phyloP scores from a whole-genome alignment of 2,797 vertebrate species.

The Chloroceryle amazona region DNA sequence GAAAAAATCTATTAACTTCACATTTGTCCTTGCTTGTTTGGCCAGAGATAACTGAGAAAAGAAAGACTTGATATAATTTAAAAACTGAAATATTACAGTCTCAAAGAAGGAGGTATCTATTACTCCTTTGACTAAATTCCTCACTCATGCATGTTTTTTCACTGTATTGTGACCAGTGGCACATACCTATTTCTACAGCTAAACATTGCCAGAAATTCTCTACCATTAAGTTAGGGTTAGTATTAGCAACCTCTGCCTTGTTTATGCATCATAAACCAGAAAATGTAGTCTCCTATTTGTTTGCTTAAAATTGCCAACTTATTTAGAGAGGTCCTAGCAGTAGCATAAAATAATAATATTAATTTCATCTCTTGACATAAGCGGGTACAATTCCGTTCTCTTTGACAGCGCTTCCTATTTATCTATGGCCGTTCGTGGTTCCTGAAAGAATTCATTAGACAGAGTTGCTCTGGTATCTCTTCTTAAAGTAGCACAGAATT shows the following conservation, averaged over 20 bases:
- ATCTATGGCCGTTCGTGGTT: background rate
- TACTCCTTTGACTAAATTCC: background rate
- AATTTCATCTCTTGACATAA: background rate
- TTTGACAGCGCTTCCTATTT: background rate
- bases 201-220: background rate
- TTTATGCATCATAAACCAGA: background rate
- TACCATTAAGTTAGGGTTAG: background rate
- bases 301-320: background rate
- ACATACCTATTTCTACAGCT: background rate
- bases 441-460: background rate
- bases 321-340: background rate
- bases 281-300: background rate
- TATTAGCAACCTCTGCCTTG: background rate
- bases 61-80: background rate
- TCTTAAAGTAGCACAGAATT: background rate
- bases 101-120: background rate
- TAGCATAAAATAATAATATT: background rate
- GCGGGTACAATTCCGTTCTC: background rate
- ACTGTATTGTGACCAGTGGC: background rate
- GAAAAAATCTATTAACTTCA: background rate
- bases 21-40: background rate
- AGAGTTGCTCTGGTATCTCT: background rate
- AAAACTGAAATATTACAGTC: background rate
- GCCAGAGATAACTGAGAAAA: background rate
- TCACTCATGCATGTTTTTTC: background rate